A percentile compares a stretch with the other conserved stretches of the same genome.
Conservation (phyloP, 2,113 vertebrate genomes). For the Atractosteus spatula region DNA sequence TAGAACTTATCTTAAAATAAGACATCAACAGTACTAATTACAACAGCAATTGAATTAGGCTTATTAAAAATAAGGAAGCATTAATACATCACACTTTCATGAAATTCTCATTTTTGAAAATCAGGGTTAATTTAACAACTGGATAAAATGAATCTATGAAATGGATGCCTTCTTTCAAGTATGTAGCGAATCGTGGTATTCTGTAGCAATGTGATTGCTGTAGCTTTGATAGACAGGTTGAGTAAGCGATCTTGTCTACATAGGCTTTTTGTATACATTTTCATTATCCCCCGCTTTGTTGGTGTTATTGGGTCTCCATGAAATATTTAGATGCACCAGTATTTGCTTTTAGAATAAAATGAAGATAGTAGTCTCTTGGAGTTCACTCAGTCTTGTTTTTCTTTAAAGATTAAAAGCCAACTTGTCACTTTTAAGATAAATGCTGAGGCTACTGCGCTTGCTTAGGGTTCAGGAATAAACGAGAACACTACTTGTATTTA, state of each 20-base stretch:
- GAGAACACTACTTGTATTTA: too few relatives aligned
- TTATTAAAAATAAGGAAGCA: too few relatives aligned
- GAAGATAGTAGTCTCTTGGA: conserved; percentile 49
- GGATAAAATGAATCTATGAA: too few relatives aligned
- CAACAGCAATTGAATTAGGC: too few relatives aligned
- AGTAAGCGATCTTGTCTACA: conserved; percentile 34
- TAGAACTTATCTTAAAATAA: too few relatives aligned
- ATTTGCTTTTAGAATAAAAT: conserved; percentile 72
- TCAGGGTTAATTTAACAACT: too few relatives aligned
- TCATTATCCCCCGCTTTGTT: conserved; percentile 60
- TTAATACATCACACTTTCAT: too few relatives aligned
- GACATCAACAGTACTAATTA: too few relatives aligned
- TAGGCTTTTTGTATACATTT: conserved; percentile 37
- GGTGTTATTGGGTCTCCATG: conserved; percentile 63
- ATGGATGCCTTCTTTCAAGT: too few relatives aligned
- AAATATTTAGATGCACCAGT: conserved; percentile 69
- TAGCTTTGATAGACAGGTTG: conserved; percentile 41
- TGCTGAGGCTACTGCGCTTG: conserved; percentile 42
- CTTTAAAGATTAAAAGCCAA: conserved; percentile 67
- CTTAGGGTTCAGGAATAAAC: conserved; percentile 33
- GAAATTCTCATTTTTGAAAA: background rate
- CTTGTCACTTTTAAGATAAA: conserved; percentile 55
- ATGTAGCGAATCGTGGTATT: too few relatives aligned
- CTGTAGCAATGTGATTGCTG: conserved; percentile 5
- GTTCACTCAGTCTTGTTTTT: conserved; percentile 68